These are phyloP conservation scores for Brachystomella parvula DNA, from an alignment of 1,140 invertebrate genomes.

Conservation along the genomic window DNA sequence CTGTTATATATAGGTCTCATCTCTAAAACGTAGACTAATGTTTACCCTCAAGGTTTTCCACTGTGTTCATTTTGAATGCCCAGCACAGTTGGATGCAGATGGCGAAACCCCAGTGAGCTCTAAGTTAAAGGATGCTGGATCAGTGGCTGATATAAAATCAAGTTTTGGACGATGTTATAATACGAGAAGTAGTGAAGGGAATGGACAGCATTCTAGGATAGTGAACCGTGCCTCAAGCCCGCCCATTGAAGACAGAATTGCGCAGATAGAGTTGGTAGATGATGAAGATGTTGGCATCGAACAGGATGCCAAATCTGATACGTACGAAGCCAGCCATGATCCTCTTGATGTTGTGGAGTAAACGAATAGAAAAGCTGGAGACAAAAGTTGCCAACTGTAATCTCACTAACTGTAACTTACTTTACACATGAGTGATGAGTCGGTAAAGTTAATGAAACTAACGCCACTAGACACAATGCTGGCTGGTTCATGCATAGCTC, in stretches of 20 bases:
- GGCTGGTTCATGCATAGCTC: too few species aligned
- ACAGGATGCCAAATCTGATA: background rate
- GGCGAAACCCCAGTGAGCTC: background rate
- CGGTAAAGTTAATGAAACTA: too few species aligned
- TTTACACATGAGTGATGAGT: background rate
- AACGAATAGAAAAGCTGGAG: background rate
- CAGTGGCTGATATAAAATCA: background rate
- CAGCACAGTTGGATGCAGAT: conserved; percentile 55
- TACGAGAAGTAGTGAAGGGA: background rate
- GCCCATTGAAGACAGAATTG: background rate
- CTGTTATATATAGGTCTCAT: background rate
- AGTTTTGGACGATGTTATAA: background rate
- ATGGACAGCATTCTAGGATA: background rate
- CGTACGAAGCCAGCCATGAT: background rate
- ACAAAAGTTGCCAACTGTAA: background rate
- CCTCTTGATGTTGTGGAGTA: background rate
- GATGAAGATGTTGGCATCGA: conserved; percentile 5
- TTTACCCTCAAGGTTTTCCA: conserved; percentile 72
- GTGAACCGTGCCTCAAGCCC: background rate
- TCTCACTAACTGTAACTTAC: background rate
- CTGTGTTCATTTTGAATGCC: conserved; percentile 95
- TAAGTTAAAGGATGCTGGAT: background rate
- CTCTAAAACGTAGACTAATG: too few species aligned
- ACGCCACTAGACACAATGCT: too few species aligned
- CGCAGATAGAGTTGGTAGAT: background rate